Conservation (phyloP, 2,888 invertebrate genomes). For the Nomada fucata region DNA sequence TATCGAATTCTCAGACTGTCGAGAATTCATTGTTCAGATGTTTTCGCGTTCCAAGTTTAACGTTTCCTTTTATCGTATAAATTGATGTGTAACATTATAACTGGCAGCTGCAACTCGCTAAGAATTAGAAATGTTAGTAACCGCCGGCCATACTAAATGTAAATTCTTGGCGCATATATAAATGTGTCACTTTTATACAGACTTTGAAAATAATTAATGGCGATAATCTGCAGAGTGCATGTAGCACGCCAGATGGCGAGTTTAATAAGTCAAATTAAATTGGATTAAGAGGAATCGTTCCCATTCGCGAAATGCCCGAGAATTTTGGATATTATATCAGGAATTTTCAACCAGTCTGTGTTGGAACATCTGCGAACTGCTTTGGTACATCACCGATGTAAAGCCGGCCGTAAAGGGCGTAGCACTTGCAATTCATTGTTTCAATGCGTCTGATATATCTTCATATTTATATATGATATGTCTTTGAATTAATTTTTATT, state of each 20-base stretch:
- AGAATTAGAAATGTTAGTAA: too few relatives aligned
- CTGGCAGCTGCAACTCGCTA: too few relatives aligned
- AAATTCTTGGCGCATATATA: neutral
- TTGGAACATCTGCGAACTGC: conserved; percentile 58
- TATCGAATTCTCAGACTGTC: too few relatives aligned
- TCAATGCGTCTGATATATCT: conserved; percentile 15
- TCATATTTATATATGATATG: neutral
- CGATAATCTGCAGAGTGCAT: conserved; percentile 61
- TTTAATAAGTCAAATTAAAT: conserved; percentile 81
- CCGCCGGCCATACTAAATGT: too few relatives aligned
- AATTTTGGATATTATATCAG: conserved; percentile 74
- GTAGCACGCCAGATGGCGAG: conserved; percentile 74
- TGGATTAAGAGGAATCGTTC: conserved; percentile 68
- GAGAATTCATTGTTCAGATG: too few relatives aligned
- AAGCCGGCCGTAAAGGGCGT: conserved; percentile 28
- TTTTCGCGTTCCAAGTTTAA: too few relatives aligned
- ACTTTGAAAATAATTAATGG: conserved; percentile 67
- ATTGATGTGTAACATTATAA: neutral
- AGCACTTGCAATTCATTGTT: conserved; percentile 21
- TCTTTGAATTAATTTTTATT: conserved; percentile 40
- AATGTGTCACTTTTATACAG: conserved; percentile 45
- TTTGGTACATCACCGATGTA: conserved; percentile 47
- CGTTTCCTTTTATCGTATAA: neutral
- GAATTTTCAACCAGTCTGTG: conserved; percentile 65
- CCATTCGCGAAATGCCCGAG: conserved; percentile 56